Conservation (phyloP, 2,797 vertebrate species). For the Dromococcyx pavoninus region DNA sequence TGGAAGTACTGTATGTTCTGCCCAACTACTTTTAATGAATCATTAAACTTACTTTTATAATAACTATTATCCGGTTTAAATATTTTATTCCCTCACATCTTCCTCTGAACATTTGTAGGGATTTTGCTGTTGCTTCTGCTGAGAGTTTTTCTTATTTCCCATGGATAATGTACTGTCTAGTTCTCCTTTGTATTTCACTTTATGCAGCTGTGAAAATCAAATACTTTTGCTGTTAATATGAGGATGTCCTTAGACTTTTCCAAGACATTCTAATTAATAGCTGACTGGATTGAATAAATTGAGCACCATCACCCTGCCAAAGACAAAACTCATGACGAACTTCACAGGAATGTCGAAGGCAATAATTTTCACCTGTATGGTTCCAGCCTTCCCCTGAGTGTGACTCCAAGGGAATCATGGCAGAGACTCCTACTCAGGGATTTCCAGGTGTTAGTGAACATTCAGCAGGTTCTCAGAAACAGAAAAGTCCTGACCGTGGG, state of each 20-base stretch:
- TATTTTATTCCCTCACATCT: not conserved
- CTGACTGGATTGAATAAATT: not conserved
- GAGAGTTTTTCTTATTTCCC: not conserved
- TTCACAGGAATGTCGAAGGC: not conserved
- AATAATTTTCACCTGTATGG: not conserved
- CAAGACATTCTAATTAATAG: not conserved
- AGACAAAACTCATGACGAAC: not conserved
- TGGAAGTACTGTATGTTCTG: not conserved
- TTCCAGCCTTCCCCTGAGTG: not conserved
- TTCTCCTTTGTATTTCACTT: not conserved
- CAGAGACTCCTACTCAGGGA: not conserved
- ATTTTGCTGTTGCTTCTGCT: not conserved
- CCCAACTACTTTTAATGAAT: not conserved
- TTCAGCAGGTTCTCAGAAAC: not conserved
- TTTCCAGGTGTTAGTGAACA: not conserved
- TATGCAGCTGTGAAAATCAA: not conserved
- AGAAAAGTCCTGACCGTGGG: not conserved
- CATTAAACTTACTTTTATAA: not conserved
- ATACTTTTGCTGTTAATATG: not conserved
- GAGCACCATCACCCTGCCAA: not conserved
- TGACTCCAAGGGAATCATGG: accelerated
- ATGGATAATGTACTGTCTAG: not conserved
- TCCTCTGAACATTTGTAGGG: not conserved
- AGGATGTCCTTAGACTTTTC: not conserved
- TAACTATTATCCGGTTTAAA: not conserved